Percentiles rank a stretch among this genome's conserved stretches.
phyloP scores from a whole-genome alignment of 1,140 invertebrate genomes.

The Colletes gigas region DNA sequence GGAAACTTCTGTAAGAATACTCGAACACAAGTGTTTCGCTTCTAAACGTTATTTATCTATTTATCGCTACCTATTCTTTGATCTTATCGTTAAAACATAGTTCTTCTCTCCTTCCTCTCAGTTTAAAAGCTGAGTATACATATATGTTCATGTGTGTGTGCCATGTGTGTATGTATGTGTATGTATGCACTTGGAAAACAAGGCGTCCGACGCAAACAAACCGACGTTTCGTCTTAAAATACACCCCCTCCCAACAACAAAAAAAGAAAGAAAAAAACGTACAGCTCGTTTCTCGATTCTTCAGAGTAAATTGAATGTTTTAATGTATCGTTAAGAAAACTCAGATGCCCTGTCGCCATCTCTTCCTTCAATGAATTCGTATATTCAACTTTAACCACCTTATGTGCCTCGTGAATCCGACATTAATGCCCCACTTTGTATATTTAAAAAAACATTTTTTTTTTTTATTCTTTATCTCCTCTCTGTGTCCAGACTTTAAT shows the following conservation, averaged over 20 bases:
- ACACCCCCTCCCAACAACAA: neutral
- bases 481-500: constrained; percentile 78
- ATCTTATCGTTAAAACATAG: no score
- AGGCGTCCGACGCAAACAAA: constrained; percentile 31
- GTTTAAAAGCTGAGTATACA: no score
- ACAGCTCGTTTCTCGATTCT: neutral
- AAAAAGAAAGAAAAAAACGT: constrained; percentile 47
- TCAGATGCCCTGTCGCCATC: constrained; percentile 43
- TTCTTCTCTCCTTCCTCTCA: no score
- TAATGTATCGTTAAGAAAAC: constrained; percentile 26
- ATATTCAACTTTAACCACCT: constrained; percentile 19
- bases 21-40: neutral
- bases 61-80: no score
- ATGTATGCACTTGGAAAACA: constrained; percentile 23
- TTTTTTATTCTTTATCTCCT: constrained; percentile 59
- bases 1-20: neutral
- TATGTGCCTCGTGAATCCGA: constrained; percentile 36
- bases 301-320: no score
- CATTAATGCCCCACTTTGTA: constrained; percentile 26
- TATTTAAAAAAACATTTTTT: neutral
- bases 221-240: neutral
- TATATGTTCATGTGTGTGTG: no score
- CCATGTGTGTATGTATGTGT: neutral
- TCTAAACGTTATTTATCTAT: no score
- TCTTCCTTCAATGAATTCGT: constrained; percentile 14